These are phyloP conservation scores for Ooceraea biroi DNA, from an alignment of 1,140 invertebrate genomes.

Conservation along the genomic window DNA sequence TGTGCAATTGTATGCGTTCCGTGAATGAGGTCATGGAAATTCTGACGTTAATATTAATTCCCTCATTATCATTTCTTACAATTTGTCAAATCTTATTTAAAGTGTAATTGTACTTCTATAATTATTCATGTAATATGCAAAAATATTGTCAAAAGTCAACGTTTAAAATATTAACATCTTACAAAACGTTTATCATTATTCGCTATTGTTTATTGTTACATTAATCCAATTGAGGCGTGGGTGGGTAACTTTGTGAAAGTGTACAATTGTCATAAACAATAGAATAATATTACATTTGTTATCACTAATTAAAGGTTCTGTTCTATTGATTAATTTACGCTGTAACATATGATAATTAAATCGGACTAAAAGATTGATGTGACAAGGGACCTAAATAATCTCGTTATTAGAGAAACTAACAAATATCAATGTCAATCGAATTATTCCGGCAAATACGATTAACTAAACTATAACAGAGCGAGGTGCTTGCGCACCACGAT, in stretches of 20 bases:
- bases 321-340: too few species aligned
- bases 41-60: constrained; percentile 28
- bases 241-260: background rate
- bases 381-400: constrained; percentile 1
- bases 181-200: background rate
- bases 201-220: constrained; percentile 2
- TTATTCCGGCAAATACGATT: background rate
- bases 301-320: too few species aligned
- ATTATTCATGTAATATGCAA: background rate
- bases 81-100: constrained; percentile 15
- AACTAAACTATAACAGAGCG: background rate
- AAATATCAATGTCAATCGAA: constrained; percentile 27
- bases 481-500: constrained; percentile 10
- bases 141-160: background rate
- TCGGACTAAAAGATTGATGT: constrained; percentile 3
- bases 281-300: background rate
- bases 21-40: constrained; percentile 8
- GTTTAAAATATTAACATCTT: background rate
- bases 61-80: constrained; percentile 20
- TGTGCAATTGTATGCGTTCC: constrained; percentile 7
- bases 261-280: background rate
- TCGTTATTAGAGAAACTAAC: constrained; percentile 32
- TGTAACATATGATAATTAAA: too few species aligned
- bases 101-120: background rate
- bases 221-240: background rate